Base-by-base conservation (phyloP, 1,140 invertebrate genomes). In the Rhyzopertha dominica region DNA sequence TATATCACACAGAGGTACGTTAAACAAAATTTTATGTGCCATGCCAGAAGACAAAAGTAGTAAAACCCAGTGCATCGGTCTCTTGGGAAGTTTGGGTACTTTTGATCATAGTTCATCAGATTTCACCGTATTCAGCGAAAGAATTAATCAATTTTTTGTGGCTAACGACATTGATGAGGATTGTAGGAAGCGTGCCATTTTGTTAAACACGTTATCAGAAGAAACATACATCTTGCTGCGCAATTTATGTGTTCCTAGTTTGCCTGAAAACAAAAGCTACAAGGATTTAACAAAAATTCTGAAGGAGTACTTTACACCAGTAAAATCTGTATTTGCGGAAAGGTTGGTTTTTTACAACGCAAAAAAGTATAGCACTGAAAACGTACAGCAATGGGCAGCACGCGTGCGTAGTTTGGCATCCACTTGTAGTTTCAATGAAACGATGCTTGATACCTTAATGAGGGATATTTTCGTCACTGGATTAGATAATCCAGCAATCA, bases 301-400 rank as follows among this genome's bases (percentile, higher is more conserved):
- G 18, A 18, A 16, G n/a, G 37, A 13, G 20, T 17, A 35, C 36
- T 36, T 36, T 8, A 22, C 9, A 24, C 34, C 43, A 5, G 34
- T 45, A 3, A 47, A 46, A 20, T 46, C 43, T n/a, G 37, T 18
- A 31, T 47, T 47, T 41, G 17, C 37, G 10, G 44, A 47, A 39
- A 10, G 44, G n/a, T 12, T 47, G 24, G 24, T 13, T 13, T 47
- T 47, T 24, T 47, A 42, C 37, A 31, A 16, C 5, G 26, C 44
- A 24, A 40, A 17, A 16, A 3, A 23, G 31, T 9, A 32, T 19
- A 12, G 9, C 9, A 41, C 16, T 23, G 44, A 47, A 32, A 31
- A 18, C 20, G 36, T 47, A 18, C 12, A 5, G 7, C 26, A 47
- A 13, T 41, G 44, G 44, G 44, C 14, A 31, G 37, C 44, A 17